A percentile compares a stretch with the other conserved stretches of the same genome.
phyloP scores from a whole-genome alignment of 1,140 invertebrate genomes.

The Cardiocondyla obscurior region DNA sequence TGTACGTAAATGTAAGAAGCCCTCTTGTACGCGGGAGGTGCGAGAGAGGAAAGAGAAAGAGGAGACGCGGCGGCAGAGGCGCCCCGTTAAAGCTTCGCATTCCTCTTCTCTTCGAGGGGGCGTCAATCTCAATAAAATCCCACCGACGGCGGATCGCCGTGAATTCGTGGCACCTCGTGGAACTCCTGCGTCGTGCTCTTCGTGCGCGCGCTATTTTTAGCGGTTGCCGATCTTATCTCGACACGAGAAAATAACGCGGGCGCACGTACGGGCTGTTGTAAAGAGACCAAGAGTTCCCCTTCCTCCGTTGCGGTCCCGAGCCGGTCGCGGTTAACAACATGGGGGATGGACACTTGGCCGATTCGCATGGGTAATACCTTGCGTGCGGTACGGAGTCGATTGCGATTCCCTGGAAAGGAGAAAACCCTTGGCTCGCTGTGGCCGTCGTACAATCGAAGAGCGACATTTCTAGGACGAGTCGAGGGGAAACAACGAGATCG shows the following conservation, averaged over 20 bases:
- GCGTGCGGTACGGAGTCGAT: constrained; percentile 15
- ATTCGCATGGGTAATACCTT: constrained; percentile 29
- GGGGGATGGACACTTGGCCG: background rate
- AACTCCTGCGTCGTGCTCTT: background rate
- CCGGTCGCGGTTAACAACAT: constrained; percentile 14
- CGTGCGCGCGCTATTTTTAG: constrained; percentile 61
- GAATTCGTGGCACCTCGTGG: constrained; percentile 55
- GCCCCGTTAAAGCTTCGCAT: constrained; percentile 64
- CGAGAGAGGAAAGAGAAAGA: background rate
- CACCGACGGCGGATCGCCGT: constrained; percentile 25
- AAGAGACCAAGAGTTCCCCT: background rate
- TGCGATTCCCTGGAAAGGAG: constrained; percentile 26
- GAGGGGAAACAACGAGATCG: background rate
- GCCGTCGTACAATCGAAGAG: background rate
- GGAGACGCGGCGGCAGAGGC: background rate
- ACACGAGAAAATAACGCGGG: constrained; percentile 58
- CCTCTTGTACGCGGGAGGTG: background rate
- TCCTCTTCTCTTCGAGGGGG: constrained; percentile 1
- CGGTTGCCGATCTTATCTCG: constrained; percentile 61
- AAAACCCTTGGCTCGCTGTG: background rate
- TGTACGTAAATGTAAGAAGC: constrained; percentile 35
- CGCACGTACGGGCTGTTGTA: background rate
- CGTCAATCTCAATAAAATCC: constrained; percentile 67
- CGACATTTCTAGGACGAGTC: background rate
- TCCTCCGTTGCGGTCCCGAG: background rate